Percentiles rank a stretch among this genome's conserved stretches.
These are phyloP conservation scores for Dallia pectoralis DNA, from an alignment of 2,797 vertebrate species.

Conservation along the genomic window DNA sequence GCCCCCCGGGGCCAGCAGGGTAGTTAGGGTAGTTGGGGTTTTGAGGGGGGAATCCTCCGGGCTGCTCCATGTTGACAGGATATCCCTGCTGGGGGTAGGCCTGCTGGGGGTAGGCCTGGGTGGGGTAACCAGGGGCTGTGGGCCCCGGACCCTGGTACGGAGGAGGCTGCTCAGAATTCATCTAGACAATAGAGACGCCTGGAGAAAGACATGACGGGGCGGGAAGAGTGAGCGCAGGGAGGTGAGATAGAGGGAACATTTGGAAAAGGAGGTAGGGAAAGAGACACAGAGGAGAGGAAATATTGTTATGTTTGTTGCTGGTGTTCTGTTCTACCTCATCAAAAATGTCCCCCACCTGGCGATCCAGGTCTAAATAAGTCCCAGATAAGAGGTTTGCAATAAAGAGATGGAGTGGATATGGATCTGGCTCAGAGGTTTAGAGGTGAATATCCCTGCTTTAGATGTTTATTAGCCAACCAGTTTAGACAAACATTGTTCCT, in stretches of 20 bases:
- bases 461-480: no score
- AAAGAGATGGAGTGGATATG: no score
- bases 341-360: no score
- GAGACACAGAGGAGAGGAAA: no score
- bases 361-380: no score
- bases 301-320: no score
- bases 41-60: constrained; percentile 26
- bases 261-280: no score
- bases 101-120: constrained; percentile 73
- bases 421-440: no score
- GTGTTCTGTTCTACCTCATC: no score
- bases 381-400: no score
- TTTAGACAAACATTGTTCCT: no score
- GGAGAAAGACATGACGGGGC: constrained; percentile 19
- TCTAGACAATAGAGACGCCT: constrained; percentile 67
- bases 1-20: constrained; percentile 59
- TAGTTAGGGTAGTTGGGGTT: constrained; percentile 68
- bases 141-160: constrained; percentile 85
- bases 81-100: constrained; percentile 74
- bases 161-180: constrained; percentile 91
- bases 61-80: constrained; percentile 83
- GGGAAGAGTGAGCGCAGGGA: neutral
- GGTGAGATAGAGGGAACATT: neutral
- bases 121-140: constrained; percentile 80
- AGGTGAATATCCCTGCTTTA: no score